phyloP scores from a whole-genome alignment of 2,113 vertebrate species.

The Colossoma macropomum region DNA sequence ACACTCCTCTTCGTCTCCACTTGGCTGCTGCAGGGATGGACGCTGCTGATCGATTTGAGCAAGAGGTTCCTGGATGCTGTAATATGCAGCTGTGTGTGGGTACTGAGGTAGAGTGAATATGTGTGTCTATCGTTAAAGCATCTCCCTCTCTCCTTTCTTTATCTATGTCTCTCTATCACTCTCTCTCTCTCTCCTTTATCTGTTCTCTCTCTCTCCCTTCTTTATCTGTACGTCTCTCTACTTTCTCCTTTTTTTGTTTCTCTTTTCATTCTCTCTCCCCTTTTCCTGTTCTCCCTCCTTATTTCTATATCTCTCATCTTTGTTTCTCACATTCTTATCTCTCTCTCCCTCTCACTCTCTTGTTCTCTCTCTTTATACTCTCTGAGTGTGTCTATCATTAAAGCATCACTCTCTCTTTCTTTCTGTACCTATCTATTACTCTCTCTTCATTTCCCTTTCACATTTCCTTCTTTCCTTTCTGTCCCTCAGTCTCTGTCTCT shows the following conservation, averaged over 20 bases:
- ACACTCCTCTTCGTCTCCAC: background rate
- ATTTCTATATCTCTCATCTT: background rate
- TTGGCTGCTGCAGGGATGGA: background rate
- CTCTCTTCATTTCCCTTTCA: too few relatives aligned
- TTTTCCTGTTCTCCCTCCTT: conserved; percentile 32
- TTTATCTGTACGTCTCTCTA: background rate
- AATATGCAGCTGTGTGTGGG: background rate
- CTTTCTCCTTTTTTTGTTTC: conserved; percentile 13
- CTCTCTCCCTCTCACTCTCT: conserved; percentile 5
- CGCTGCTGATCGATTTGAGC: background rate
- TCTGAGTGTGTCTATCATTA: too few relatives aligned
- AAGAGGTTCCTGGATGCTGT: background rate
- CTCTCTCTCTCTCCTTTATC: conserved; percentile 43
- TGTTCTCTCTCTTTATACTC: too few relatives aligned
- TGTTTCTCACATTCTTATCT: background rate
- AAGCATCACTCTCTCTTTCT: background rate
- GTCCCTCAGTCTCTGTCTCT: too few relatives aligned
- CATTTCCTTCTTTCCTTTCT: too few relatives aligned
- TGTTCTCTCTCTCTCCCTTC: conserved; percentile 7
- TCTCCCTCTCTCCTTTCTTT: background rate
- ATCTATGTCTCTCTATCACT: conserved; percentile 14
- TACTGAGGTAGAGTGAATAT: background rate
- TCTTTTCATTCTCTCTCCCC: conserved; percentile 25
- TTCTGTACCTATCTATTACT: conserved; percentile 34
- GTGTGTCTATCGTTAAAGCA: conserved; percentile 2